phyloP scores from a whole-genome alignment of 2,888 invertebrate species.

The Drosophila affinis region DNA sequence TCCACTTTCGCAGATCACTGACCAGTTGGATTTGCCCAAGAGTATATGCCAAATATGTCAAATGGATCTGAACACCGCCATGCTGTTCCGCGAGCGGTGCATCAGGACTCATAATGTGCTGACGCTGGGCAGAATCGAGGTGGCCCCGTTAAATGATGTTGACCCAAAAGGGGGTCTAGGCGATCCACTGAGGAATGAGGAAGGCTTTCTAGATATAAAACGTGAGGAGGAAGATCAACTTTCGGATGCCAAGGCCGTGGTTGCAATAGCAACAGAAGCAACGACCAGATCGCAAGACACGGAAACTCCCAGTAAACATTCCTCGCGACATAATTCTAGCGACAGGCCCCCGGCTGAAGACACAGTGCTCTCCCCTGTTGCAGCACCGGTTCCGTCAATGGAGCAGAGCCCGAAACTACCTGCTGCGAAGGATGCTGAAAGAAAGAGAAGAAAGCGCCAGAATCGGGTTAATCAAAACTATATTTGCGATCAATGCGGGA shows the following conservation, averaged over 20 bases:
- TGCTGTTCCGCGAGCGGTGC: constrained; percentile 43
- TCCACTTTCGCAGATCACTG: constrained; percentile 28
- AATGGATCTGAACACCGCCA: constrained; percentile 30
- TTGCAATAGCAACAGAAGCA: not conserved
- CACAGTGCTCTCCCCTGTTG: not conserved
- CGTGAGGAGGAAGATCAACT: not conserved
- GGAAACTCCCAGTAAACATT: not conserved
- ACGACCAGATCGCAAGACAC: not conserved
- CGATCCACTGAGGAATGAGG: not conserved
- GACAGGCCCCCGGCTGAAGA: not conserved
- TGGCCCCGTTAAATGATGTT: not conserved
- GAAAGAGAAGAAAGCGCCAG: not conserved
- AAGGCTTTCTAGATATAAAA: not conserved
- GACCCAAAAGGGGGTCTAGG: not conserved
- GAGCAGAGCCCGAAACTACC: not conserved
- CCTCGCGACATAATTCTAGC: not conserved
- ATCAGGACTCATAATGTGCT: constrained; percentile 17
- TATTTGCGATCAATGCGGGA: constrained; percentile 55
- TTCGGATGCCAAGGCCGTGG: not conserved
- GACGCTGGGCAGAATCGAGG: not conserved
- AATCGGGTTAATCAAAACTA: constrained; percentile 1
- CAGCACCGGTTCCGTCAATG: not conserved
- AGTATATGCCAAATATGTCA: constrained; percentile 42
- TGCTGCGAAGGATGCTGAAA: not conserved
- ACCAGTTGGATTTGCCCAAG: constrained; percentile 20